Conservation (phyloP, 2,797 vertebrate species). For the Parotocinclus haroldoi region DNA sequence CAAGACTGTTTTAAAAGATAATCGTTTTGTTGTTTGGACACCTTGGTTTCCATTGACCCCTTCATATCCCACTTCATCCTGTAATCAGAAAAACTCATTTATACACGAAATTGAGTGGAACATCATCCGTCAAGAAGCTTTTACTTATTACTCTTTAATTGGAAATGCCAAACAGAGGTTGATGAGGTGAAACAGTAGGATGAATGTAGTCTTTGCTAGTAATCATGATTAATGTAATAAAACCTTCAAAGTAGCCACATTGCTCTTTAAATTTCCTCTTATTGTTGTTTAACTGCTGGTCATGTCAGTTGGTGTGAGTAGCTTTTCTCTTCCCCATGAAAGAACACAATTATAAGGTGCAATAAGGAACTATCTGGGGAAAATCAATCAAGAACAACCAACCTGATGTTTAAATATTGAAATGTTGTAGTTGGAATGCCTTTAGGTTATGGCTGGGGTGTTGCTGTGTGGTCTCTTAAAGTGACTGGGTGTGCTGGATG, state of each 20-base stretch:
- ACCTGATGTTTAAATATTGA: constrained; percentile 36
- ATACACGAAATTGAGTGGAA: constrained; percentile 36
- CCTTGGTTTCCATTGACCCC: constrained; percentile 27
- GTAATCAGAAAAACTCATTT: constrained; percentile 44
- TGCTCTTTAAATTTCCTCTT: background rate
- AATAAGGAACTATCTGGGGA: constrained; percentile 11
- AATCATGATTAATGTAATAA: constrained; percentile 20
- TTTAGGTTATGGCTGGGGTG: constrained; percentile 2
- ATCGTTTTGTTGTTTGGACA: constrained; percentile 38
- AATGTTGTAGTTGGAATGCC: constrained; percentile 13
- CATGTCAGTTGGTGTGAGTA: constrained; percentile 20
- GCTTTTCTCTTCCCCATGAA: background rate
- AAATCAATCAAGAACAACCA: constrained; percentile 29
- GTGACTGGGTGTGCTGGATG: background rate
- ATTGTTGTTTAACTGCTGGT: constrained; percentile 4
- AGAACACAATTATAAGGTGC: constrained; percentile 5
- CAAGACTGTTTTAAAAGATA: constrained; percentile 30
- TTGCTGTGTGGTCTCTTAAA: constrained; percentile 19
- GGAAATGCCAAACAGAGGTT: constrained; percentile 29
- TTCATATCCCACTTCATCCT: constrained; percentile 16
- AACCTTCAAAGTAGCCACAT: background rate
- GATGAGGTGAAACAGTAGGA: constrained; percentile 40
- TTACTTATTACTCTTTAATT: constrained; percentile 31
- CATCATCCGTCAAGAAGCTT: constrained; percentile 24
- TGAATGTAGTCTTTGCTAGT: constrained; percentile 28